phyloP scores from a whole-genome alignment of 2,888 invertebrate genomes.

The Drosophila borborema region DNA sequence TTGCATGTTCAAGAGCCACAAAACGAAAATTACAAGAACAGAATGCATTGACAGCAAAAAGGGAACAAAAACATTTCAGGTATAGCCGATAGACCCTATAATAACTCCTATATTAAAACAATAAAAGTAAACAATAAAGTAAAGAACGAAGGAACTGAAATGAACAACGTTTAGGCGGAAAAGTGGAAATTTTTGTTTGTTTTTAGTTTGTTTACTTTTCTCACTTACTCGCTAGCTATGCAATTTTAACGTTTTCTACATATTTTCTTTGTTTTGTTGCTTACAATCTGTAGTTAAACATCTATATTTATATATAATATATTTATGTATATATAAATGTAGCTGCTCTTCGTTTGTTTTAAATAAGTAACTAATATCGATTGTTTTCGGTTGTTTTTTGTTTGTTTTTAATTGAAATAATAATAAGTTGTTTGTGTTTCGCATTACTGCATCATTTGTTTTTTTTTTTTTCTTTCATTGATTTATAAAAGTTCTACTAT shows the following conservation, averaged over 20 bases:
- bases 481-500: slow-evolving; percentile 47
- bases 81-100: slow-evolving; percentile 21
- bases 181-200: slow-evolving; percentile 14
- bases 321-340: slow-evolving; percentile 27
- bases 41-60: slow-evolving; percentile 74
- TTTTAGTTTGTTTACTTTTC: slow-evolving; percentile 56
- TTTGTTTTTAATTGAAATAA: slow-evolving; percentile 62
- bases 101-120: slow-evolving; percentile 31
- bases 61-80: slow-evolving; percentile 27
- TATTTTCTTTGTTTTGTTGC: slow-evolving; percentile 23
- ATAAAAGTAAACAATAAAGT: slow-evolving; percentile 36
- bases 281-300: slow-evolving; percentile 51
- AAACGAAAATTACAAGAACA: slow-evolving; percentile 27
- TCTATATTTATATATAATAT: slow-evolving; percentile 44
- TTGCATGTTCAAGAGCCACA: slow-evolving; percentile 9
- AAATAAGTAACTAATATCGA: slow-evolving; percentile 66
- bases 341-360: slow-evolving; percentile 10
- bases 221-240: slow-evolving; percentile 70
- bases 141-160: slow-evolving; percentile 30
- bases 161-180: not conserved
- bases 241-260: slow-evolving; percentile 33
- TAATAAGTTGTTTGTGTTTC: slow-evolving; percentile 44
- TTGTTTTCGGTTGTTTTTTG: slow-evolving; percentile 25
- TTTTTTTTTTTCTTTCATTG: slow-evolving; percentile 3
- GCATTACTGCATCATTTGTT: slow-evolving; percentile 45